phyloP scores from a whole-genome alignment of 2,888 invertebrate species.

The Morpho helenor region DNA sequence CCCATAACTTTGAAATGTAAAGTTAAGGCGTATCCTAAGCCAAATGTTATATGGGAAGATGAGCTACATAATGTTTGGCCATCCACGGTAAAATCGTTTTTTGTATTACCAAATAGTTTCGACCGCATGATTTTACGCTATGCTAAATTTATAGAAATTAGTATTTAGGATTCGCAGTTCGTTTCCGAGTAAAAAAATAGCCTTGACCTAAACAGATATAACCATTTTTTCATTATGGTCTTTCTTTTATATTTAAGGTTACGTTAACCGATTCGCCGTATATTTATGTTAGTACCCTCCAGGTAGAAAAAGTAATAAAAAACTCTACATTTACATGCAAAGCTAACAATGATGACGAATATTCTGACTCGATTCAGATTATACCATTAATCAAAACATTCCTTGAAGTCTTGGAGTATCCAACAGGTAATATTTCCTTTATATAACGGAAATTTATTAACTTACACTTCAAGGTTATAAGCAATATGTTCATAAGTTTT shows the following conservation, averaged over 20 bases:
- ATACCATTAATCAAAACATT: conserved; percentile 25
- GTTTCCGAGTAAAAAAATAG: no score
- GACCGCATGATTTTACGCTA: not conserved
- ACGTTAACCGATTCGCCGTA: conserved; percentile 37
- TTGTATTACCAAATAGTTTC: not conserved
- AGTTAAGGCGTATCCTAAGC: conserved; percentile 44
- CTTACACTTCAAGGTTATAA: no score
- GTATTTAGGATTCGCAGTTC: no score
- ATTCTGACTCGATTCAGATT: conserved; percentile 28
- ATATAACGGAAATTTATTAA: not conserved
- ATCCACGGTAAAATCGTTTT: not conserved
- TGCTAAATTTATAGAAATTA: no score
- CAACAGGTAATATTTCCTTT: conserved; percentile 4
- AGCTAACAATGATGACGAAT: conserved; percentile 37
- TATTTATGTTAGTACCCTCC: conserved; percentile 40
- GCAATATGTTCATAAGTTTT: no score
- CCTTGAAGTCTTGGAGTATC: conserved; percentile 26
- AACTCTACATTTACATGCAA: conserved; percentile 42
- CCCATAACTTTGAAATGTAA: conserved; percentile 41
- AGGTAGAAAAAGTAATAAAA: conserved; percentile 33
- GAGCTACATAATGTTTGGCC: conserved; percentile 9
- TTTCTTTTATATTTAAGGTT: conserved; percentile 31
- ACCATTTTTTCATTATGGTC: not conserved
- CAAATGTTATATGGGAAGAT: conserved; percentile 43
- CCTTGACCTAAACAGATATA: no score